Evolutionary conservation across 2,113 vertebrate species (phyloP).

Genomic region (Spermophilus dauricus): DNA sequence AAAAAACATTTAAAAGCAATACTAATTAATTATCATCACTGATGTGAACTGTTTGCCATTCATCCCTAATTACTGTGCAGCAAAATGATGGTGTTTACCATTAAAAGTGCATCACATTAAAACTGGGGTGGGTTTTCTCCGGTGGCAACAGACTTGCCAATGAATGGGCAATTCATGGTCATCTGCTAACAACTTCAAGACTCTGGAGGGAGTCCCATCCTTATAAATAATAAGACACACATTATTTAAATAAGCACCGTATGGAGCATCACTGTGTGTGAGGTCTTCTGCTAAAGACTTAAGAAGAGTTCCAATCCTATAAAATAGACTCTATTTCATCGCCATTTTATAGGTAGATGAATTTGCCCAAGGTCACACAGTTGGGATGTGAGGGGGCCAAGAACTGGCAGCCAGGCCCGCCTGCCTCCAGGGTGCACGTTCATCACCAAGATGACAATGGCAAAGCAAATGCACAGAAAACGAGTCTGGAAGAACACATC

Average conservation of each 20-base stretch:
- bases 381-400: background rate
- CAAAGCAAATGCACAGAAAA: background rate
- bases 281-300: background rate
- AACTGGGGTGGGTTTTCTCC: conserved; percentile 31
- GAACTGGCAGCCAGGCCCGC: background rate
- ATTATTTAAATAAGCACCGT: background rate
- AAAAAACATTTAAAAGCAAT: conserved; percentile 71
- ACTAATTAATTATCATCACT: conserved; percentile 70
- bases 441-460: background rate
- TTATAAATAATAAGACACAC: conserved; percentile 22
- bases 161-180: background rate
- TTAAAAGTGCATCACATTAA: conserved; percentile 33
- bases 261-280: background rate
- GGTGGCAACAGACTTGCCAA: conserved; percentile 28
- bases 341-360: background rate
- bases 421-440: background rate
- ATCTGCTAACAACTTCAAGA: conserved; percentile 44
- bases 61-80: conserved; percentile 64
- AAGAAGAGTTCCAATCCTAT: background rate
- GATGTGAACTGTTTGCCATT: conserved; percentile 71
- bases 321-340: background rate
- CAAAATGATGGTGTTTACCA: conserved; percentile 71
- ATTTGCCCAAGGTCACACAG: conserved; percentile 58
- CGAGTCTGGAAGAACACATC: background rate
- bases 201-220: background rate